phyloP scores from a whole-genome alignment of 2,797 vertebrate genomes.

The Amblyopsis hoosieri region DNA sequence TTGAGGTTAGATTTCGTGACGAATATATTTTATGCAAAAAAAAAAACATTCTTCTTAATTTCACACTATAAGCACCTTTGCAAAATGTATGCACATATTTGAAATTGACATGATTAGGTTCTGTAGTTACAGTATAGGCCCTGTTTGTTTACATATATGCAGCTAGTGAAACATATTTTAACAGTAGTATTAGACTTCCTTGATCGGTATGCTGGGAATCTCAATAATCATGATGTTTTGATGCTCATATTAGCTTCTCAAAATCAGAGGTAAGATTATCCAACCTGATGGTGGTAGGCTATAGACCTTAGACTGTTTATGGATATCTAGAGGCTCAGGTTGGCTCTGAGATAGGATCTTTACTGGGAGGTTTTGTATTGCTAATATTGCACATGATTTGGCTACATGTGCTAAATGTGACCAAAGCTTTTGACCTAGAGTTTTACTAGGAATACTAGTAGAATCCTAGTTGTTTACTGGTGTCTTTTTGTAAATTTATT shows the following conservation, averaged over 20 bases:
- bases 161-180: no score
- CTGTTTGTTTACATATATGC: no score
- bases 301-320: slow-evolving; percentile 13
- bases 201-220: neutral
- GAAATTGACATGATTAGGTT: no score
- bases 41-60: slow-evolving; percentile 33
- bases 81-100: neutral
- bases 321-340: slow-evolving; percentile 12
- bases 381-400: neutral
- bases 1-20: slow-evolving; percentile 33
- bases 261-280: slow-evolving; percentile 24
- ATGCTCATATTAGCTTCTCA: slow-evolving; percentile 16
- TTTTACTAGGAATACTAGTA: no score
- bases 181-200: neutral
- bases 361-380: slow-evolving; percentile 4
- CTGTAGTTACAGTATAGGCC: no score
- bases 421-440: no score
- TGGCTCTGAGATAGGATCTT: slow-evolving; percentile 5
- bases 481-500: no score
- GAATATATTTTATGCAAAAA: slow-evolving; percentile 38
- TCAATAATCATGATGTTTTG: neutral
- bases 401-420: slow-evolving; percentile 23
- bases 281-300: slow-evolving; percentile 1
- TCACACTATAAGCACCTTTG: slow-evolving; percentile 23
- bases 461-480: no score